Evolutionary conservation across 2,888 invertebrate genomes (phyloP).

Genomic region (Hypsopygia costalis): DNA sequence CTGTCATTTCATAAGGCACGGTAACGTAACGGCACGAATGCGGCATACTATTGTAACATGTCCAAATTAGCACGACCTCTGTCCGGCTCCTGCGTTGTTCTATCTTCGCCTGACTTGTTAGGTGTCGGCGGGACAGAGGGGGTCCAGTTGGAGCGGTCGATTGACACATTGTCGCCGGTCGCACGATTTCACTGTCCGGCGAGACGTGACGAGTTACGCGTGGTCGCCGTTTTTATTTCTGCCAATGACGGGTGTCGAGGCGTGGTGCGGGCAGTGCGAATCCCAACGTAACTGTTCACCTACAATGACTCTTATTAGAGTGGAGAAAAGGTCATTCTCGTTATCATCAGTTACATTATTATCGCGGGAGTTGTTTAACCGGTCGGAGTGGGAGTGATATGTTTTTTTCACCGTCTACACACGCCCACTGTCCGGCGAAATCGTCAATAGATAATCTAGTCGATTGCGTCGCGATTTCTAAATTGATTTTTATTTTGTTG

Average conservation of each 20-base stretch:
- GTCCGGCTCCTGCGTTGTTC: slow-evolving; percentile 22
- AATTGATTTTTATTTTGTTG: slow-evolving; percentile 41
- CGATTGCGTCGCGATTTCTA: slow-evolving; percentile 52
- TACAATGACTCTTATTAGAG: slow-evolving; percentile 38
- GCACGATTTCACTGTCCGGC: slow-evolving; percentile 76
- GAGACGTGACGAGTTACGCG: slow-evolving; percentile 78
- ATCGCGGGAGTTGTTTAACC: slow-evolving; percentile 49
- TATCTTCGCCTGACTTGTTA: slow-evolving; percentile 19
- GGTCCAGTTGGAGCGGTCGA: slow-evolving; percentile 42
- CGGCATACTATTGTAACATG: slow-evolving; percentile 42
- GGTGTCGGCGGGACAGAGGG: slow-evolving; percentile 28
- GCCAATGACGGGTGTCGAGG: slow-evolving; percentile 79
- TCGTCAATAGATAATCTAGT: slow-evolving; percentile 42
- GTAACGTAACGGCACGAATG: slow-evolving; percentile 53
- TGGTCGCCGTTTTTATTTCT: slow-evolving; percentile 79
- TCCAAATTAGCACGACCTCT: slow-evolving; percentile 44
- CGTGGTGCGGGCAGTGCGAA: slow-evolving; percentile 68
- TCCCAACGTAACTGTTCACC: slow-evolving; percentile 36
- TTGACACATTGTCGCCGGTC: slow-evolving; percentile 75
- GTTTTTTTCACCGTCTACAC: slow-evolving; percentile 66
- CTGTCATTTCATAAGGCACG: slow-evolving; percentile 77
- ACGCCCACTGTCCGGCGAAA: slow-evolving; percentile 69
- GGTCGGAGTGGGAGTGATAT: slow-evolving; percentile 75
- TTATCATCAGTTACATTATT: slow-evolving; percentile 23
- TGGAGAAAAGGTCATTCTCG: slow-evolving; percentile 39